Evolutionary conservation across 2,888 invertebrate species (phyloP).

Genomic region (Mimas tiliae): DNA sequence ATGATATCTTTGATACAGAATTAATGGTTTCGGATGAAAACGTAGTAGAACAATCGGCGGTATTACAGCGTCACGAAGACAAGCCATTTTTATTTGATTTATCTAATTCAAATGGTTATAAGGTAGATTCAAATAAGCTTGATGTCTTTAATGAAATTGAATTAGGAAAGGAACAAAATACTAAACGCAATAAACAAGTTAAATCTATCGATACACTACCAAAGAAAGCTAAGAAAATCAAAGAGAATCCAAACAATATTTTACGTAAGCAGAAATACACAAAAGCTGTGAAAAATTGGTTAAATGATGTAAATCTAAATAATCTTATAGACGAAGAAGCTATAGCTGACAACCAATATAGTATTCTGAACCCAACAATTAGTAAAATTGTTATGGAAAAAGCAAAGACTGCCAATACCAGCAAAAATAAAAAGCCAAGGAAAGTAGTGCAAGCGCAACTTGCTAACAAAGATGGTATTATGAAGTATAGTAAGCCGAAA

Average conservation of each 20-base stretch:
- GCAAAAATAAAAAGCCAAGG: conserved; percentile 38
- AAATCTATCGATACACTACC: conserved; percentile 37
- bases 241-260: conserved; percentile 35
- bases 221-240: conserved; percentile 48
- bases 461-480: conserved; percentile 67
- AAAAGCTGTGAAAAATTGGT: conserved; percentile 67
- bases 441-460: conserved; percentile 66
- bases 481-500: conserved; percentile 68
- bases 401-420: conserved; percentile 28
- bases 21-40: conserved; percentile 40
- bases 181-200: conserved; percentile 27
- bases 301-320: conserved; percentile 49
- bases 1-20: conserved; percentile 66
- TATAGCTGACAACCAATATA: conserved; percentile 21
- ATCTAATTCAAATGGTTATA: neutral
- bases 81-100: neutral
- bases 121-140: conserved; percentile 9
- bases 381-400: neutral
- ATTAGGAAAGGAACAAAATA: neutral
- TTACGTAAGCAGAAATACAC: conserved; percentile 62
- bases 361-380: neutral
- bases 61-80: neutral
- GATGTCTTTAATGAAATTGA: conserved; percentile 16
- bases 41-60: neutral
- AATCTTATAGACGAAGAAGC: conserved; percentile 38